A percentile compares a stretch with the other conserved stretches of the same genome.
These are phyloP conservation scores for Danio aesculapii DNA, from an alignment of 2,797 vertebrate species.

Conservation along the genomic window DNA sequence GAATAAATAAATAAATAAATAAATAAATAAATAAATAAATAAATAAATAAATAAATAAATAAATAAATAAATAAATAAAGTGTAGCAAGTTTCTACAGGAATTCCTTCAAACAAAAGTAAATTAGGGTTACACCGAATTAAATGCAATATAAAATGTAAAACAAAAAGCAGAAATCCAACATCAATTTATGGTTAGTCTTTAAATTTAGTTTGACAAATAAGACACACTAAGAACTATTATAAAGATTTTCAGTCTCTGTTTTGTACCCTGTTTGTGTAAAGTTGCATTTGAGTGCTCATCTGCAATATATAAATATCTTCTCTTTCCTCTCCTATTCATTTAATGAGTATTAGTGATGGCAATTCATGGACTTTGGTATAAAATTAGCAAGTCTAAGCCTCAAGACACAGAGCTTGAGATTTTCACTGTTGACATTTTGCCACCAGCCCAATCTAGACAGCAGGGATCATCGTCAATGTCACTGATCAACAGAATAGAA, in stretches of 20 bases:
- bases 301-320: not conserved
- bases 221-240: not conserved
- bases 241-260: not conserved
- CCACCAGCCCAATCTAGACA: not conserved
- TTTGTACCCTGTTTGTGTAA: not conserved
- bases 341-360: conserved; percentile 44
- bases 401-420: conserved; percentile 39
- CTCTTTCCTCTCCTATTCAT: conserved; percentile 28
- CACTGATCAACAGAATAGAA: not conserved
- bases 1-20: too few relatives aligned
- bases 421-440: conserved; percentile 34
- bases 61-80: too few relatives aligned
- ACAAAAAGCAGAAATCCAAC: not conserved
- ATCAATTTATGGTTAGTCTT: not conserved
- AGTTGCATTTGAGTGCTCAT: not conserved
- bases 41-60: too few relatives aligned
- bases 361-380: conserved; percentile 39
- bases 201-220: not conserved
- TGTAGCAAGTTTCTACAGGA: too few relatives aligned
- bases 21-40: too few relatives aligned
- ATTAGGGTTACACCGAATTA: too few relatives aligned
- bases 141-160: too few relatives aligned
- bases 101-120: too few relatives aligned
- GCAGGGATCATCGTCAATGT: conserved; percentile 9
- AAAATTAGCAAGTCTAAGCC: conserved; percentile 54